Base-by-base conservation (phyloP, 2,797 vertebrate genomes). In the Etheostoma perlongum region DNA sequence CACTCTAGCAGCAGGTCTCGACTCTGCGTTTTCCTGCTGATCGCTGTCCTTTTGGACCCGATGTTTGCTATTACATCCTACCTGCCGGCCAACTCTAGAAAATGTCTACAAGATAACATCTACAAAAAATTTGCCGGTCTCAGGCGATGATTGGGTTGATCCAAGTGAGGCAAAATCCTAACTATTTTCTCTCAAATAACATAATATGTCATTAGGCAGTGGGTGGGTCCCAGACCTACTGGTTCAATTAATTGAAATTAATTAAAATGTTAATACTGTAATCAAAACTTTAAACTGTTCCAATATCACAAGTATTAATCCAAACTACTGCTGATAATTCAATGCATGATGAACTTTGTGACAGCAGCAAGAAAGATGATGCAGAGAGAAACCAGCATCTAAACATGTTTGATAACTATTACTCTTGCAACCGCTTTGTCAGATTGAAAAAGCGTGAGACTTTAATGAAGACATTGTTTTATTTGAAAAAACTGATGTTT, bases 361-460 rank as follows among this genome's bases (percentile, higher is more conserved):
- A 23, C 19, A 53, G 21, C n/a, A n/a, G n/a, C 9, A 15, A 48
- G 27, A 48, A 23, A 36, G 27, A 5, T 27, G 8, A 55, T 36
- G 33, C 9, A 10, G 33, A 36, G 33, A 36, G 33, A 36, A 9
- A 8, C 33, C 33, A 36, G 33, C 33, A 36, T 51, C 13, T 23
- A 6, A 57, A 44, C 46, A 52, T 5, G 33, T 18, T 36, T 61
- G n/a, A 53, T 16, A 23, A 63, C 57, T 59, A 27, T 51, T 2
- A 25, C 21, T 49, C 2, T 53, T 27, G 10, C 18, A 62, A 23
- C 19, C 67, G 82, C 69, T 90, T 87, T 48, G 90, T 66, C 88
- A 97, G 95, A 95, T 96, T 75, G 94, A 96, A 19, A 95, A 95
- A 76, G 94, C 95, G 25, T 95, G 84, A 96, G 96, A 82, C 78